Base-by-base conservation (phyloP, 2,888 invertebrate genomes). In the Cerastoderma edule region DNA sequence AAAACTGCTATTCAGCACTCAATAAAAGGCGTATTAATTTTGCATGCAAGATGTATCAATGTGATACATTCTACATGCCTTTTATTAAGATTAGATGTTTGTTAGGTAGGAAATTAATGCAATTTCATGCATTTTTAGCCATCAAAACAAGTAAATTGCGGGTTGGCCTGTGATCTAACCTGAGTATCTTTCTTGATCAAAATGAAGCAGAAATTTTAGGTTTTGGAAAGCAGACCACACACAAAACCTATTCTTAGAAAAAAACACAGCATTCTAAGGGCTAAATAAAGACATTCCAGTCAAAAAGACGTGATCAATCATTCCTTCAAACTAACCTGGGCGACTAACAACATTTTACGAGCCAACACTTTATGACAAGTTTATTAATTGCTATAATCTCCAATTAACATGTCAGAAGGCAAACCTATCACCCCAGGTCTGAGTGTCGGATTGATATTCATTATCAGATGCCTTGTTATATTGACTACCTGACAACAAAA, bases 381-480 rank as follows among this genome's bases (percentile, higher is more conserved):
- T 60, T 60, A 60, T 60, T 60, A 60, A 60, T 60, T 60, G 60
- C 33, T 39, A 60, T 60, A 2, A 35, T 60, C 39, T 50, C 60
- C 39, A 60, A 60, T 60, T 60, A 60, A 60, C 39, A 35, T 60
- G 60, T 60, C 60, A 39, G 6, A 39, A 33, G 60, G 24, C 33
- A n/a, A 39, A 60, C 19, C 39, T 60, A 60, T 60, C 60, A 60
- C 60, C 60, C 60, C 27, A 60, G 60, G 60, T 60, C 60, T 35
- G 10, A 60, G n/a, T n/a, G 4, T 16, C 39, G 35, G 60, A 60
- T 60, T 60, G 60, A 60, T 60, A 35, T 39, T n/a, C 35, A 60
- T 60, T 35, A 60, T 60, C 60, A 13, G 39, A 60, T 10, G 35
- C 22, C n/a, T n/a, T 50, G n/a, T 33, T 35, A 33, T 33, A 57